These are phyloP conservation scores for Drosophila bifasciata DNA, from an alignment of 1,140 invertebrate genomes.

Conservation along the genomic window DNA sequence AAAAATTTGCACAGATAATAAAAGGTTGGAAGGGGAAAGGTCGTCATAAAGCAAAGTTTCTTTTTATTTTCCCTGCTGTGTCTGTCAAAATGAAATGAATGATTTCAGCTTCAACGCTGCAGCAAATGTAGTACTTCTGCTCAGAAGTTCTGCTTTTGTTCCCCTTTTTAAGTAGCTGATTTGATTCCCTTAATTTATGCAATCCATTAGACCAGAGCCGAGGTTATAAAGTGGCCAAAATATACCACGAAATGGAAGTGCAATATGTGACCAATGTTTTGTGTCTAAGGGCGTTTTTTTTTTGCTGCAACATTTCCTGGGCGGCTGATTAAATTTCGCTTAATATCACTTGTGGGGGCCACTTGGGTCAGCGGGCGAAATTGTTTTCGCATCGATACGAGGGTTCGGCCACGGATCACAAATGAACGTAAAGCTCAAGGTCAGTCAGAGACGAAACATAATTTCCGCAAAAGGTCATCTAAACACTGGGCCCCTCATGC, in stretches of 20 bases:
- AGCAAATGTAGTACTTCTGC: not conserved
- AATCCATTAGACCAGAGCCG: slow-evolving; percentile 31
- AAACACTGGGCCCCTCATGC: slow-evolving; percentile 26
- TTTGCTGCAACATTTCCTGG: slow-evolving; percentile 35
- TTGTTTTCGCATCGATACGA: slow-evolving; percentile 31
- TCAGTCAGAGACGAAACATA: slow-evolving; percentile 61
- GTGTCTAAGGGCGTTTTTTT: slow-evolving; percentile 1
- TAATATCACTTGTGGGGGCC: slow-evolving; percentile 21
- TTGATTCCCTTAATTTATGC: slow-evolving; percentile 48
- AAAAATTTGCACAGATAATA: too few relatives aligned
- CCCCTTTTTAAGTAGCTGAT: slow-evolving; percentile 28
- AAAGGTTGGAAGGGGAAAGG: not conserved
- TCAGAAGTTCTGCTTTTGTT: slow-evolving; percentile 20
- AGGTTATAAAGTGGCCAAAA: slow-evolving; percentile 36
- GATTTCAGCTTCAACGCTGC: slow-evolving; percentile 10
- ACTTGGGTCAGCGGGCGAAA: slow-evolving; percentile 8
- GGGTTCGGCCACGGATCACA: too few relatives aligned
- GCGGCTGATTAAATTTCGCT: slow-evolving; percentile 62
- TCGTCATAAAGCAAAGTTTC: slow-evolving; percentile 12
- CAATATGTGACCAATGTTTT: slow-evolving; percentile 55
- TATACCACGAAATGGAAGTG: slow-evolving; percentile 41
- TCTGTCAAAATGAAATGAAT: slow-evolving; percentile 17
- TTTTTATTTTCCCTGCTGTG: slow-evolving; percentile 11
- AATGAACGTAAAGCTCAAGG: slow-evolving; percentile 20
- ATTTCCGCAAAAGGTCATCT: slow-evolving; percentile 76